Base-by-base conservation (phyloP, 2,888 invertebrate genomes). In the Megamerina dolium region DNA sequence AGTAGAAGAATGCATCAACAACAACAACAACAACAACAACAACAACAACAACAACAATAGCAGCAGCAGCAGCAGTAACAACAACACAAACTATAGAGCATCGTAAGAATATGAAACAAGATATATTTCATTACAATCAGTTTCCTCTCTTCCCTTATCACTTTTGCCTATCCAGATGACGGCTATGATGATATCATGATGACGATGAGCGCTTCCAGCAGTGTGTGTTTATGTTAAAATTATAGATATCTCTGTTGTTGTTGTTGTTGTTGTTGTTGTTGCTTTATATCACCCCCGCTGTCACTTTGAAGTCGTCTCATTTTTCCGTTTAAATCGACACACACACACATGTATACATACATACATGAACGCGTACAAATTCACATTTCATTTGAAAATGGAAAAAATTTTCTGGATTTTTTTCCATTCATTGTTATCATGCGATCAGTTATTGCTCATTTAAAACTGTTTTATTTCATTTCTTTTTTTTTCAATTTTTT, bases 281-380 rank as follows among this genome's bases (percentile, higher is more conserved):
- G n/a, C n/a, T 39, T 39, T 41, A 30, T 42, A 16, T n/a, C 35
- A 26, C 35, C 29, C 27, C 39, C 35, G 40, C 44, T 44, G 39
- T 43, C 36, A 34, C 39, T 39, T 42, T 39, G 39, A 46, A 43
- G 42, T 39, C 39, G 5, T 26, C 42, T 46, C 42, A 29, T 23
- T 42, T 34, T 43, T 46, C 39, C 21, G 30, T 30, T 39, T 31
- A 35, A 37, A 29, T 42, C 36, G 18, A 32, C 13, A n/a, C n/a
- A n/a, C n/a, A n/a, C n/a, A n/a, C n/a, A n/a, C n/a, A n/a, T n/a
- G n/a, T n/a, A n/a, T n/a, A n/a, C n/a, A n/a, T n/a, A n/a, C n/a
- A n/a, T n/a, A n/a, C n/a, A n/a, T n/a, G n/a, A n/a, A n/a, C n/a
- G n/a, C n/a, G n/a, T n/a, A n/a, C n/a, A n/a, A n/a, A n/a, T n/a